Evolutionary conservation across 2,888 invertebrate genomes (phyloP).

Genomic region (Aspidiotus destructor): DNA sequence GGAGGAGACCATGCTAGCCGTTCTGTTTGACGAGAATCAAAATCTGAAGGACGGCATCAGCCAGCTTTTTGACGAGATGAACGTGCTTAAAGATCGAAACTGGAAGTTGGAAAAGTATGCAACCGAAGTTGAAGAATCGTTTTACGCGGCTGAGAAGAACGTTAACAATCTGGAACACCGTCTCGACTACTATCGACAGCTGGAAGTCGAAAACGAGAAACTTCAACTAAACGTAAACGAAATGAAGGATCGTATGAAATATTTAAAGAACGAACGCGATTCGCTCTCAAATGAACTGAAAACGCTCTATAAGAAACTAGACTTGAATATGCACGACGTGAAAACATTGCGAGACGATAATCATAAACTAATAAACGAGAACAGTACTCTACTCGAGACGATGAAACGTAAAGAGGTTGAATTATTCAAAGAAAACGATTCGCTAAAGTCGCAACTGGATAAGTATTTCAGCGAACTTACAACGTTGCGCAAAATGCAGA

Average conservation of each 20-base stretch:
- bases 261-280: slow-evolving; percentile 10
- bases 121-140: slow-evolving; percentile 16
- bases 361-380: slow-evolving; percentile 15
- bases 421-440: slow-evolving; percentile 14
- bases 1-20: slow-evolving; percentile 20
- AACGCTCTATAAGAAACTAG: slow-evolving; percentile 6
- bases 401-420: background rate
- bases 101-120: slow-evolving; percentile 25
- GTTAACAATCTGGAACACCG: slow-evolving; percentile 9
- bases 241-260: slow-evolving; percentile 1
- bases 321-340: slow-evolving; percentile 2
- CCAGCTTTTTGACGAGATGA: slow-evolving; percentile 23
- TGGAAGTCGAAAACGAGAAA: slow-evolving; percentile 17
- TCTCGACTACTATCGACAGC: slow-evolving; percentile 6
- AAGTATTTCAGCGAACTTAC: slow-evolving; percentile 7
- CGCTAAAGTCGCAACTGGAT: slow-evolving; percentile 6
- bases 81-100: slow-evolving; percentile 23
- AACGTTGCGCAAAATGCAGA: slow-evolving; percentile 1
- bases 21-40: slow-evolving; percentile 25
- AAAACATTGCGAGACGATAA: slow-evolving; percentile 18
- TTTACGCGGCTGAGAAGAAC: slow-evolving; percentile 23
- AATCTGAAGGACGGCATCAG: slow-evolving; percentile 21
- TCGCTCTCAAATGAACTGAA: background rate
- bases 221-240: slow-evolving; percentile 1
- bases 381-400: background rate